Evolutionary conservation across 2,797 vertebrate genomes (phyloP), one percentile per base, ranked within the genome.

Genomic region (Ceyx erithaca): DNA sequence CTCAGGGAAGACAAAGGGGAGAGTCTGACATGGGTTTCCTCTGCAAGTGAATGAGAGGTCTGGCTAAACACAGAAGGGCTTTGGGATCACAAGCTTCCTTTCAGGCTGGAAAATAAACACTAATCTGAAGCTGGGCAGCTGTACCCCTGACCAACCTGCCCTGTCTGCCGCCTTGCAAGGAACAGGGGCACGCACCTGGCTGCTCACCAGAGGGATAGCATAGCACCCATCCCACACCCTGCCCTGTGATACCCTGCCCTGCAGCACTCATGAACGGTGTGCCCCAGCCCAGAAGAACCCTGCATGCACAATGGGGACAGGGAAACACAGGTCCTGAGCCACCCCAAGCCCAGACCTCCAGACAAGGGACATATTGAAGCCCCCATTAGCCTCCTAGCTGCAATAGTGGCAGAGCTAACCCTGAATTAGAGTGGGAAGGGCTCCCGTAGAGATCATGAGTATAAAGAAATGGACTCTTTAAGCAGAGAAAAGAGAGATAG

Each of bases 101-200:
- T 94, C 89, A 88, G 87, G 35, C 77, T 79, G 93, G 59, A 94
- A 96, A 92, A 94, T 72, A 96, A 96, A 96, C 93, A 96, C 76
- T 35, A 59, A 10, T 67, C 51, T 61, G 69, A 75, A 92, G 49
- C 54, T 15, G 6, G 92, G 90, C 95, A 96, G 95, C 88, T 93
- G 94, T 69, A 93, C 16, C 62, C 52, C 93, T 6, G 43, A 48
- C 64, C 75, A 21, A 71, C 30, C 61, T 45, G 52, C 46, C 76
- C 40, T 45, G 7, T 71, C 14, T 62, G 0, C 37, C 4, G 5
- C 51, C 13, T 0, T 1, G 55, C 18, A 3, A 40, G 33, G 45
- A 77, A 58, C 0, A 2, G 46, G 46, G 67, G 28, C 48, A 25
- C 12, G 1, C 79, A 40, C 57, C 69, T 22, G 51, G 52, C 30